Evolutionary conservation across 2,797 vertebrate species (phyloP).

Genomic region (Triplophysa bombifrons): DNA sequence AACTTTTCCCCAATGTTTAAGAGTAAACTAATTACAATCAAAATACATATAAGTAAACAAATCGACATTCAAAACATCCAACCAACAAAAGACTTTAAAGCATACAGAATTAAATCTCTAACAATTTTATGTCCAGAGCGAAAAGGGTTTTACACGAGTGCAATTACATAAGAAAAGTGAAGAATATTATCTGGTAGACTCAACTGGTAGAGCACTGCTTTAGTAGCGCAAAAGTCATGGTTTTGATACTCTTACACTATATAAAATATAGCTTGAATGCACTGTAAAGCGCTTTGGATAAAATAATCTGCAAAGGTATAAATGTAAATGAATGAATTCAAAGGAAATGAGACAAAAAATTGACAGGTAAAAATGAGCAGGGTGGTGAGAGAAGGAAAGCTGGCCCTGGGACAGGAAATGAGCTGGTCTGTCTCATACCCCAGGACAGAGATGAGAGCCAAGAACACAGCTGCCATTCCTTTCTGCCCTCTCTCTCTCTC

Average conservation of each 20-base stretch:
- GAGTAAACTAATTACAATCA: no score
- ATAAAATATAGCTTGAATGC: not conserved
- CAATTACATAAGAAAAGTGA: conserved; percentile 20
- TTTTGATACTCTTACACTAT: no score
- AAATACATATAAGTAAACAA: no score
- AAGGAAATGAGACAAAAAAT: conserved; percentile 14
- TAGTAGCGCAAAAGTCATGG: not conserved
- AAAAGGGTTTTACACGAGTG: not conserved
- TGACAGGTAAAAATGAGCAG: conserved; percentile 6
- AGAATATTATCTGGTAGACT: not conserved
- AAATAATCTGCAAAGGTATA: not conserved
- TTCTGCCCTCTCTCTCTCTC: conserved; percentile 44
- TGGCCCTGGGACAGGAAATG: conserved; percentile 69
- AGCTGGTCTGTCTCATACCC: conserved; percentile 58
- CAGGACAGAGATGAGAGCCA: conserved; percentile 54
- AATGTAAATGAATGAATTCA: not conserved
- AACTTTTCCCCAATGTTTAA: no score
- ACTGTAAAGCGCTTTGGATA: not conserved
- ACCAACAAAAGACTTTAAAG: no score
- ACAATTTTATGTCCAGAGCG: not conserved
- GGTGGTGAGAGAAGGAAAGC: conserved; percentile 50
- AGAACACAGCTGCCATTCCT: conserved; percentile 55
- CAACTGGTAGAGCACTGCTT: no score
- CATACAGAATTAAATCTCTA: not conserved
- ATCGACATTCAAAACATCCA: no score